Evolutionary conservation across 2,113 vertebrate species (phyloP).

Genomic region (Ptilonorhynchus violaceus): DNA sequence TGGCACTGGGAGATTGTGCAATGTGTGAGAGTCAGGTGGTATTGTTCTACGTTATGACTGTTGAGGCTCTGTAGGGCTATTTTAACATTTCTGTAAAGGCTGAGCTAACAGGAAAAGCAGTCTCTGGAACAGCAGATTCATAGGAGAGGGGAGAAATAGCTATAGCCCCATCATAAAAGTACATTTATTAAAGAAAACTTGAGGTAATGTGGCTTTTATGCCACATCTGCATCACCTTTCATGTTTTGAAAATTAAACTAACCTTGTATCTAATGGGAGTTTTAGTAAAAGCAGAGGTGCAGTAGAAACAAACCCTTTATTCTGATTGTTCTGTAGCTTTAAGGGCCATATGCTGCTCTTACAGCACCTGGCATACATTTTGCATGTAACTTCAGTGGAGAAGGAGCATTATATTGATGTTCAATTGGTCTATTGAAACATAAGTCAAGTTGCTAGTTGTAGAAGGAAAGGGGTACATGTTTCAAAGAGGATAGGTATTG

Average conservation of each 20-base stretch:
- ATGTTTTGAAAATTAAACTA: constrained; percentile 52
- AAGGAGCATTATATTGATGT: neutral
- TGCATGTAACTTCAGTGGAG: constrained; percentile 38
- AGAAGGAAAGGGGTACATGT: constrained; percentile 2
- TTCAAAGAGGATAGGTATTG: neutral
- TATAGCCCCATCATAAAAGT: constrained; percentile 19
- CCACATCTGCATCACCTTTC: constrained; percentile 13
- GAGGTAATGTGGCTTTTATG: neutral
- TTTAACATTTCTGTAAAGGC: constrained; percentile 47
- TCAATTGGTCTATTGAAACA: neutral
- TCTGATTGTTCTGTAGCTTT: constrained; percentile 25
- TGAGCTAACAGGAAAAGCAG: constrained; percentile 25
- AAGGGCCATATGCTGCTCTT: constrained; percentile 61
- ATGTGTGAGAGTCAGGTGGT: constrained; percentile 51
- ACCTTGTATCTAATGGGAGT: constrained; percentile 25
- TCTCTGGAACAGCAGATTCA: constrained; percentile 37
- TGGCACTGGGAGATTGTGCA: constrained; percentile 68
- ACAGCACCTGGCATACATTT: constrained; percentile 22
- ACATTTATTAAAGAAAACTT: constrained; percentile 7
- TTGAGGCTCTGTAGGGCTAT: constrained; percentile 37
- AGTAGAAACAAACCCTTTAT: constrained; percentile 18
- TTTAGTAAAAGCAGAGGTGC: constrained; percentile 39
- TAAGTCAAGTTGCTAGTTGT: neutral
- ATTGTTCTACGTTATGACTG: constrained; percentile 20
- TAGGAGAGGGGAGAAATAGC: constrained; percentile 13